Conservation (phyloP, 2,113 vertebrate species). For the Prietella phreatophila region DNA sequence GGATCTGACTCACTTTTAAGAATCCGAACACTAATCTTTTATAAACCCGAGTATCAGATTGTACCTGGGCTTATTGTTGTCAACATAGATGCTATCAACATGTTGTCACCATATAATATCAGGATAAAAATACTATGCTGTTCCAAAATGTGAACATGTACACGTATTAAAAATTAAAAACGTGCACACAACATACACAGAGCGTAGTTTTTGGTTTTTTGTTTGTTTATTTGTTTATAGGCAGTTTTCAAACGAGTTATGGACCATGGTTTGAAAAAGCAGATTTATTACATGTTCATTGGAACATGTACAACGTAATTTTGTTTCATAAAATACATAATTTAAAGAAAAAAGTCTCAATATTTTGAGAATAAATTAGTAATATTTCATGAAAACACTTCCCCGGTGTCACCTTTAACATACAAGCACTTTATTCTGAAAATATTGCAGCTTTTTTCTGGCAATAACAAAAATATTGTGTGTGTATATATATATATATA, state of each 20-base stretch:
- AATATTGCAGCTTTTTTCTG: neutral
- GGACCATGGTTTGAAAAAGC: neutral
- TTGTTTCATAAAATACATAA: neutral
- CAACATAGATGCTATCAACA: too few relatives aligned
- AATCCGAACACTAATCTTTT: too few relatives aligned
- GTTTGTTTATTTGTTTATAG: neutral
- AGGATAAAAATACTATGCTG: too few relatives aligned
- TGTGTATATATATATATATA: too few relatives aligned
- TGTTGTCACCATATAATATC: too few relatives aligned
- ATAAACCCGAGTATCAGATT: too few relatives aligned
- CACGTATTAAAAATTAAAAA: too few relatives aligned
- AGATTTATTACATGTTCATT: neutral
- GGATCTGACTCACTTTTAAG: neutral
- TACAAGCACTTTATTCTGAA: neutral
- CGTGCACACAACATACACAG: too few relatives aligned
- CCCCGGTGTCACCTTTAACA: neutral
- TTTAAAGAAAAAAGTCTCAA: neutral
- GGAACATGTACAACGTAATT: neutral
- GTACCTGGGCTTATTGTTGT: too few relatives aligned
- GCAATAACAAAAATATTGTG: too few relatives aligned
- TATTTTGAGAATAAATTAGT: neutral
- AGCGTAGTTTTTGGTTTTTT: neutral
- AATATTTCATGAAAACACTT: neutral
- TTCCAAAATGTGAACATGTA: too few relatives aligned
- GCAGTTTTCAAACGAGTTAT: neutral